phyloP scores from a whole-genome alignment of 2,888 invertebrate genomes.

The Rugalucina vietnamica region DNA sequence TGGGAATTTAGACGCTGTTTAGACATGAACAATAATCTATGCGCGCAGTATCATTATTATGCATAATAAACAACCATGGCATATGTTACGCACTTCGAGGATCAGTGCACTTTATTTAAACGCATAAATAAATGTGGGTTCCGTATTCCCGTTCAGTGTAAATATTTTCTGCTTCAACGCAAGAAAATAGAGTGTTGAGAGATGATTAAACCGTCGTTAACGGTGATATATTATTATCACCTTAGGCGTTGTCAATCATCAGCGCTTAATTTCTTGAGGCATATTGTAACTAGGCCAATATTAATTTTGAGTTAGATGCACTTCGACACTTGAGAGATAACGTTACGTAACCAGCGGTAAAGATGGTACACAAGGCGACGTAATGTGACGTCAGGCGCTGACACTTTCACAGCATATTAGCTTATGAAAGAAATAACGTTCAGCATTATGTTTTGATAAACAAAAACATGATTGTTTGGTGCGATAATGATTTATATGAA shows the following conservation, averaged over 20 bases:
- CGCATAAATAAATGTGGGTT: too few relatives aligned
- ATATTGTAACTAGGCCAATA: not conserved
- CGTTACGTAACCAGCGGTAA: not conserved
- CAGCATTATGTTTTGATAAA: not conserved
- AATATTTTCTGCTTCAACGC: too few relatives aligned
- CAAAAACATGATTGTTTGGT: too few relatives aligned
- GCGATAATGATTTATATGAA: too few relatives aligned
- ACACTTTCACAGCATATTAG: not conserved
- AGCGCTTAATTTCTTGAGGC: conserved; percentile 3
- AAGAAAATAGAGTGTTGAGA: too few relatives aligned
- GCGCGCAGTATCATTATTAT: too few relatives aligned
- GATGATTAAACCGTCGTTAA: not conserved
- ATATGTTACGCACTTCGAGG: too few relatives aligned
- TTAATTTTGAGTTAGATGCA: not conserved
- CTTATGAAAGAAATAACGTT: not conserved
- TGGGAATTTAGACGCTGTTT: too few relatives aligned
- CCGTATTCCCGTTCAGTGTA: too few relatives aligned
- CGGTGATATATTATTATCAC: conserved; percentile 8
- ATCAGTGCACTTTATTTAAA: too few relatives aligned
- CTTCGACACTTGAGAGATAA: not conserved
- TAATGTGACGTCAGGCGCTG: not conserved
- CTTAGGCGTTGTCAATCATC: conserved; percentile 8
- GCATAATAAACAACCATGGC: too few relatives aligned
- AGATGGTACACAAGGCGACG: not conserved
- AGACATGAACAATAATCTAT: too few relatives aligned